phyloP scores from a whole-genome alignment of 2,113 vertebrate genomes.

The Seriola rivoliana region DNA sequence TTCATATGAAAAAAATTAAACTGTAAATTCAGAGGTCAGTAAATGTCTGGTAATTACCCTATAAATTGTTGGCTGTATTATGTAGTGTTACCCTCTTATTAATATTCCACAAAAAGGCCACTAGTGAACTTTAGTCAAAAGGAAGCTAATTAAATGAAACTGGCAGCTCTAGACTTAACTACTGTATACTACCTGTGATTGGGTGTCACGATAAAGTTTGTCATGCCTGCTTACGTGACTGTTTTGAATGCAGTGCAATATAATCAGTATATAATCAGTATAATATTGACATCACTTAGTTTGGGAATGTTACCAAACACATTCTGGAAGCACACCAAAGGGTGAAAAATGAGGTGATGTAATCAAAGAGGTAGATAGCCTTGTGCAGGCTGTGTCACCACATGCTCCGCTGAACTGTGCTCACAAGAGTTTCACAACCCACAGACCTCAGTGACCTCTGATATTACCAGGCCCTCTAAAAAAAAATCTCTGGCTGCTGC shows the following conservation, averaged over 20 bases:
- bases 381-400: conserved; percentile 30
- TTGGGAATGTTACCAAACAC: neutral
- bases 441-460: conserved; percentile 42
- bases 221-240: neutral
- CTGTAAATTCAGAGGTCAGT: too few species aligned
- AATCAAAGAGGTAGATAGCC: conserved; percentile 42
- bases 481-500: conserved; percentile 26
- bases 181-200: too few species aligned
- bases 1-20: too few species aligned
- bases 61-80: too few species aligned
- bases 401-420: conserved; percentile 68
- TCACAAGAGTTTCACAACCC: conserved; percentile 72
- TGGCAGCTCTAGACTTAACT: neutral
- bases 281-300: neutral
- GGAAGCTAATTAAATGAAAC: too few species aligned
- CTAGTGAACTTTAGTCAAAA: too few species aligned
- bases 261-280: neutral
- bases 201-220: neutral
- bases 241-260: neutral
- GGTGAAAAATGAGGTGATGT: conserved; percentile 23
- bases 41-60: too few species aligned
- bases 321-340: neutral
- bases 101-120: too few species aligned
- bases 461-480: conserved; percentile 30
- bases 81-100: too few species aligned